phyloP scores from a whole-genome alignment of 2,888 invertebrate species.

The Frankliniella intonsa region DNA sequence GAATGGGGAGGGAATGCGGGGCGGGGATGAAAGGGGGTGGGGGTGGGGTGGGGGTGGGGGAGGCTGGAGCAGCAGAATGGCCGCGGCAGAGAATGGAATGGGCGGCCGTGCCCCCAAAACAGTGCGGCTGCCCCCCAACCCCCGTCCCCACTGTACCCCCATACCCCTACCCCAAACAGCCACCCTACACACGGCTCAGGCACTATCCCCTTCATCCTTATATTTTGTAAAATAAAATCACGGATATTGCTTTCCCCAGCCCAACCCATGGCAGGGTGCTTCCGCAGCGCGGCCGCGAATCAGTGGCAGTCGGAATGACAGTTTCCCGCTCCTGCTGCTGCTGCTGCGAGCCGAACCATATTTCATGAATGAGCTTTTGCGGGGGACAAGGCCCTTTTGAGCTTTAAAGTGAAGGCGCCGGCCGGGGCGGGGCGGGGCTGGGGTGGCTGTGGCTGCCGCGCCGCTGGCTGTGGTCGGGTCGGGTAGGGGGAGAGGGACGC shows the following conservation, averaged over 20 bases:
- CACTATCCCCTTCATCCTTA: too few species aligned
- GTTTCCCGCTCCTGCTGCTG: neutral
- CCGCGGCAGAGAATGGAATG: neutral
- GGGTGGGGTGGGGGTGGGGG: too few species aligned
- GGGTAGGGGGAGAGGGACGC: neutral
- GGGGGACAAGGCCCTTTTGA: neutral
- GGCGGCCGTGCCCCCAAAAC: too few species aligned
- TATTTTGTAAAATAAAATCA: too few species aligned
- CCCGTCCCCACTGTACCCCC: too few species aligned
- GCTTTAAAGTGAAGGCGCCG: slow-evolving; percentile 10
- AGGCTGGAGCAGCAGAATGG: neutral
- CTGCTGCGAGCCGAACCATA: neutral
- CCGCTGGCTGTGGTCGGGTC: neutral
- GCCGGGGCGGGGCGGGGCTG: neutral
- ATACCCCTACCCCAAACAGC: too few species aligned
- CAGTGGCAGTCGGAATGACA: neutral
- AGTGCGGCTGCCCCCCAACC: too few species aligned
- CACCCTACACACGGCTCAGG: too few species aligned
- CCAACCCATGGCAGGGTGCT: too few species aligned
- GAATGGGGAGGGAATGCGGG: neutral
- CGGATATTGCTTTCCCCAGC: too few species aligned
- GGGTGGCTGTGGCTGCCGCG: neutral
- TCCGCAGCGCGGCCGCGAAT: too few species aligned
- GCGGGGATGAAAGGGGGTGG: neutral
- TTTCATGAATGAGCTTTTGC: slow-evolving; percentile 7